Evolutionary conservation across 2,113 vertebrate genomes (phyloP).

Genomic region (Cavia aperea): DNA sequence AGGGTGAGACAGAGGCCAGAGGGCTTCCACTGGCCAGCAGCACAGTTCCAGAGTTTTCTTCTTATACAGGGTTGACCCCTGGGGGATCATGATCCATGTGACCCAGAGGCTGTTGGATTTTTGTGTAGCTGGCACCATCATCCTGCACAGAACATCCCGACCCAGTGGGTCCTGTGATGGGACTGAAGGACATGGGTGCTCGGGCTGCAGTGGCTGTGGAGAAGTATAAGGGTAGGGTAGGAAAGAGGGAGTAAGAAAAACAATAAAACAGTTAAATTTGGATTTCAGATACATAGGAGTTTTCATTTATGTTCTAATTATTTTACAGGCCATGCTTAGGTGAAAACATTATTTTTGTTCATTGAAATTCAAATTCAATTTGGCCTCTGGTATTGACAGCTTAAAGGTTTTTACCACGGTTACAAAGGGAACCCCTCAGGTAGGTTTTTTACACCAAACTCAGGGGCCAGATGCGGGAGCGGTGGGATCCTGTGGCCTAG

Average conservation of each 20-base stretch:
- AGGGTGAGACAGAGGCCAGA: background rate
- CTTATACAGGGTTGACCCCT: background rate
- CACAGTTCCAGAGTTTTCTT: background rate
- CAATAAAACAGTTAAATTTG: background rate
- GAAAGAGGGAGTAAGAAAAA: background rate
- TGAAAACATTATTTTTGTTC: background rate
- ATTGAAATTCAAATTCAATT: background rate
- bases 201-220: background rate
- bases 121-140: background rate
- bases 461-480: background rate
- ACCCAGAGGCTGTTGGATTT: background rate
- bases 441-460: background rate
- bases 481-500: background rate
- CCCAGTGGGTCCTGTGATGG: background rate
- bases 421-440: background rate
- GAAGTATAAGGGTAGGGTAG: background rate
- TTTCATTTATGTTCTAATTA: background rate
- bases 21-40: background rate
- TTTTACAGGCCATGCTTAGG: background rate
- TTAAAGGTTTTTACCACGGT: rapidly evolving
- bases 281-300: background rate
- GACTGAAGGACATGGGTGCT: background rate
- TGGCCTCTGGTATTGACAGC: background rate
- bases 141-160: background rate
- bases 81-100: background rate